These are phyloP conservation scores for Chydorus sphaericus DNA, from an alignment of 2,888 invertebrate species.

Conservation along the genomic window DNA sequence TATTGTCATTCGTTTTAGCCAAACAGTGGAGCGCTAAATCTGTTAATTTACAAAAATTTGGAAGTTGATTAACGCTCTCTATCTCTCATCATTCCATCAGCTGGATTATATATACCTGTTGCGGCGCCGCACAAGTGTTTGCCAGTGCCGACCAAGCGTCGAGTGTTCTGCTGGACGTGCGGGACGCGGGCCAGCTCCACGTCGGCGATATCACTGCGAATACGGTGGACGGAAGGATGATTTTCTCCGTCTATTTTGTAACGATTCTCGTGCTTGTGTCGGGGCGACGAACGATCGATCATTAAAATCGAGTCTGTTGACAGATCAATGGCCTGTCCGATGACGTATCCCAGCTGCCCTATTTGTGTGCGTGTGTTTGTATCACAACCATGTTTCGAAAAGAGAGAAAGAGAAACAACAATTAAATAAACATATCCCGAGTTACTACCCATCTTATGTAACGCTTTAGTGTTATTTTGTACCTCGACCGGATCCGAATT, in stretches of 20 bases:
- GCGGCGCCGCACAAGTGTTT: constrained; percentile 84
- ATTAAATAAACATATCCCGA: no score
- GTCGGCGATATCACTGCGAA: constrained; percentile 70
- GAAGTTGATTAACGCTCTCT: neutral
- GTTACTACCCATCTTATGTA: neutral
- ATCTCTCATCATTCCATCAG: neutral
- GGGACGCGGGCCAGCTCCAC: constrained; percentile 44
- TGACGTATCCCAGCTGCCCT: constrained; percentile 66
- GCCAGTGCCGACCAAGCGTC: constrained; percentile 48
- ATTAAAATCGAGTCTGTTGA: constrained; percentile 43
- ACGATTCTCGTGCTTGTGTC: constrained; percentile 64
- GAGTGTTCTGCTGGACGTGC: constrained; percentile 30
- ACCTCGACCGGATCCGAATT: constrained; percentile 86
- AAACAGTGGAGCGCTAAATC: constrained; percentile 61
- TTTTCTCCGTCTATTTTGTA: constrained; percentile 34
- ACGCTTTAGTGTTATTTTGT: constrained; percentile 12
- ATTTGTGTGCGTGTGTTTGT: no score
- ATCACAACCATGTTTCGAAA: no score
- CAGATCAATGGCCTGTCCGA: constrained; percentile 43
- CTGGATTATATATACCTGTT: constrained; percentile 43
- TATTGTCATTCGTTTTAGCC: constrained; percentile 27
- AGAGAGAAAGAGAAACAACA: constrained; percentile 7
- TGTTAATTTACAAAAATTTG: constrained; percentile 25
- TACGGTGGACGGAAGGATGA: constrained; percentile 32
- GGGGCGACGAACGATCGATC: constrained; percentile 62